Conservation (phyloP, 2,797 vertebrate species). For the Macroramphosus scolopax region DNA sequence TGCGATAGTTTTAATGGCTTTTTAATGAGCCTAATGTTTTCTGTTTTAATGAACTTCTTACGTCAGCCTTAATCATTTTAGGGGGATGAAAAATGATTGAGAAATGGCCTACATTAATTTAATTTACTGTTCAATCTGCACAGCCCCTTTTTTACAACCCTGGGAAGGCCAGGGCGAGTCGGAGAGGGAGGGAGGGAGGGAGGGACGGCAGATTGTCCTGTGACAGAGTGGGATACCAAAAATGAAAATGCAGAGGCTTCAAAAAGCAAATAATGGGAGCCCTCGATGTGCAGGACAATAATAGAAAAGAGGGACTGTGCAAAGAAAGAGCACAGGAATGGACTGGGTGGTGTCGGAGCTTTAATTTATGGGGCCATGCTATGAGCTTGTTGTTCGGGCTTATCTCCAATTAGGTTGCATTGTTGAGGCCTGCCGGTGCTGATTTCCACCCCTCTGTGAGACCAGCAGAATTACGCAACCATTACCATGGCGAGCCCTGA, state of each 20-base stretch:
- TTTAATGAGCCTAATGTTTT: conserved; percentile 97
- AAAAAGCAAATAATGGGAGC: conserved; percentile 19
- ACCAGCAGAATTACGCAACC: conserved; percentile 69
- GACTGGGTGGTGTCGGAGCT: conserved; percentile 35
- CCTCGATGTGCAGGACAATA: conserved; percentile 3
- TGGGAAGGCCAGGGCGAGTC: conserved; percentile 50
- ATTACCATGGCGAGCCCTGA: conserved; percentile 70
- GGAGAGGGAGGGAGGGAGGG: conserved; percentile 12
- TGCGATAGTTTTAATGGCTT: conserved; percentile 91
- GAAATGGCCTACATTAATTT: conserved; percentile 90
- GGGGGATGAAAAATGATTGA: conserved; percentile 89
- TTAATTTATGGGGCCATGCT: conserved; percentile 73
- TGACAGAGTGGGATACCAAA: conserved; percentile 6
- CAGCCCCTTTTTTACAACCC: conserved; percentile 74
- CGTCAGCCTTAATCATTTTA: conserved; percentile 92
- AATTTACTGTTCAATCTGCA: conserved; percentile 88
- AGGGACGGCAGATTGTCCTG: conserved; percentile 7
- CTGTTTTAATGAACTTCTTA: conserved; percentile 94
- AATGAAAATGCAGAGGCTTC: not conserved
- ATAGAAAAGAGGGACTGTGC: not conserved
- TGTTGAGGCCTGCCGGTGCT: conserved; percentile 71
- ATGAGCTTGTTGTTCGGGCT: conserved; percentile 75
- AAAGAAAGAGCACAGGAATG: conserved; percentile 14
- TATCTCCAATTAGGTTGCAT: conserved; percentile 80
- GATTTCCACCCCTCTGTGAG: conserved; percentile 60